These are phyloP conservation scores for Triplophysa yarkandensis DNA, from an alignment of 2,797 vertebrate genomes.

Conservation along the genomic window DNA sequence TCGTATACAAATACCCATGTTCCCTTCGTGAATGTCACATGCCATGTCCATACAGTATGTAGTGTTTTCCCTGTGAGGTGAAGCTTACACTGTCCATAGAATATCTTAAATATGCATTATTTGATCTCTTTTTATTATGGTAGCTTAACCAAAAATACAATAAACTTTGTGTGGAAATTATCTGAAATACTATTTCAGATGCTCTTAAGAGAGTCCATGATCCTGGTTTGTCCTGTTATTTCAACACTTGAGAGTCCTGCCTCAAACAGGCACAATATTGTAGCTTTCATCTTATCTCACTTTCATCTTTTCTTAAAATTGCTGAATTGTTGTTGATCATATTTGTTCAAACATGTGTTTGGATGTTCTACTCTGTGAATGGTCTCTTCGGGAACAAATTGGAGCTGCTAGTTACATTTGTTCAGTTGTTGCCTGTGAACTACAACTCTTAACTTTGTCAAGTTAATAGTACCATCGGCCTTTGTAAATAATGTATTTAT, in stretches of 20 bases:
- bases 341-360: conserved; percentile 41
- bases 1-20: conserved; percentile 33
- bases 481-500: conserved; percentile 58
- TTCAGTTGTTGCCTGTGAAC: conserved; percentile 54
- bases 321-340: conserved; percentile 27
- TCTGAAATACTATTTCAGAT: background rate
- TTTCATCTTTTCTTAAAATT: conserved; percentile 40
- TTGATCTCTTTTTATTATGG: conserved; percentile 19
- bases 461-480: conserved; percentile 65
- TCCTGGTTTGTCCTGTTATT: background rate
- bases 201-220: background rate
- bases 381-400: background rate
- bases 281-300: background rate
- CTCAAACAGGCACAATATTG: background rate
- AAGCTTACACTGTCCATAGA: conserved; percentile 7
- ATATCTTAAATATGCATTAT: conserved; percentile 15
- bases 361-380: conserved; percentile 59
- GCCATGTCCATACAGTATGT: conserved; percentile 4
- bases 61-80: conserved; percentile 8
- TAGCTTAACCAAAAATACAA: background rate
- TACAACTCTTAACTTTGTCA: conserved; percentile 56
- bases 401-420: conserved; percentile 42
- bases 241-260: background rate
- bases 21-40: conserved; percentile 31
- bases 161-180: background rate